phyloP scores from a whole-genome alignment of 2,888 invertebrate species.

The Hyposoter didymator region DNA sequence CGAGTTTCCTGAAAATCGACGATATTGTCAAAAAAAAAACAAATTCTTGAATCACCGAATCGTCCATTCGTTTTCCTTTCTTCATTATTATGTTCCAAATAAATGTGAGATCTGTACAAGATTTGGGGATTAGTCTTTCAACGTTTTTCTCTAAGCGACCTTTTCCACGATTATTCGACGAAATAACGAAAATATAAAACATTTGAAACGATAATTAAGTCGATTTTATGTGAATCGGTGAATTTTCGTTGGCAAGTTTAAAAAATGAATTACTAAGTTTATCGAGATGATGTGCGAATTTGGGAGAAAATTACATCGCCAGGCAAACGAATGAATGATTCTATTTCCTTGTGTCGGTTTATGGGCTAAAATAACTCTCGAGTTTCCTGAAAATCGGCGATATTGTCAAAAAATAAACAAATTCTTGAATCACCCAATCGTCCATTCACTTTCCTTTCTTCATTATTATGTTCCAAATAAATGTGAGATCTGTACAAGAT shows the following conservation, averaged over 20 bases:
- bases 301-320: no score
- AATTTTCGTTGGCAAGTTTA: neutral
- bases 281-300: no score
- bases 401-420: neutral
- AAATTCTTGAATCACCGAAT: neutral
- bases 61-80: neutral
- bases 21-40: neutral
- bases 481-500: neutral
- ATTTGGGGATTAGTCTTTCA: neutral
- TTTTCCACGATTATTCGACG: neutral
- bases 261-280: neutral
- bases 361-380: no score
- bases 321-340: no score
- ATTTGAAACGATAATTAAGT: neutral
- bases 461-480: neutral
- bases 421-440: neutral
- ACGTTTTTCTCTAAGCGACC: neutral
- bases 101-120: neutral
- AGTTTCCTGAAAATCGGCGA: constrained; percentile 5
- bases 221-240: neutral
- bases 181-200: neutral
- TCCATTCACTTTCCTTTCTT: neutral
- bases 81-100: neutral
- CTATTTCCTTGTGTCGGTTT: no score
- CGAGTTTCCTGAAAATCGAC: constrained; percentile 5